These are phyloP conservation scores for Merodon equestris DNA, from an alignment of 2,888 invertebrate species.

Conservation along the genomic window DNA sequence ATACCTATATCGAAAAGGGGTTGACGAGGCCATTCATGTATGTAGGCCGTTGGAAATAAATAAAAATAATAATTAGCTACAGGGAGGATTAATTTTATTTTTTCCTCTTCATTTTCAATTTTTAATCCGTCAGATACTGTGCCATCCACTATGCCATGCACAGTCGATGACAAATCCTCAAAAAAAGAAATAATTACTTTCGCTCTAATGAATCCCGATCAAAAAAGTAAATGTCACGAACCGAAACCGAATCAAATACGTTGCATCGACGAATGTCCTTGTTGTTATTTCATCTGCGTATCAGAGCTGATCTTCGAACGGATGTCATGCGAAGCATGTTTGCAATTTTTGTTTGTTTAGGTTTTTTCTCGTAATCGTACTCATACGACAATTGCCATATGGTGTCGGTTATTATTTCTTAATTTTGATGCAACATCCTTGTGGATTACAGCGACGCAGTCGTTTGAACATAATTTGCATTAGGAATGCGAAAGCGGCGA, in stretches of 20 bases:
- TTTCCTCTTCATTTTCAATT: neutral
- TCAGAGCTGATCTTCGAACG: slow-evolving; percentile 61
- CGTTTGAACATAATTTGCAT: slow-evolving; percentile 59
- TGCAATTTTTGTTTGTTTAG: slow-evolving; percentile 53
- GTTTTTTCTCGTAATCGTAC: slow-evolving; percentile 20
- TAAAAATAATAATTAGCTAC: slow-evolving; percentile 61
- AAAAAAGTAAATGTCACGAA: slow-evolving; percentile 47
- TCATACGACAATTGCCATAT: slow-evolving; percentile 15
- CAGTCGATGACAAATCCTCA: slow-evolving; percentile 42
- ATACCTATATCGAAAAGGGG: slow-evolving; percentile 32
- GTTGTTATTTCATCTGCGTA: slow-evolving; percentile 62
- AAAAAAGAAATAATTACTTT: slow-evolving; percentile 62
- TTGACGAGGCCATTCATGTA: slow-evolving; percentile 15
- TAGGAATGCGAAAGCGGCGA: neutral
- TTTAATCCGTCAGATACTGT: too few species aligned
- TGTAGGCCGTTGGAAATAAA: slow-evolving; percentile 7
- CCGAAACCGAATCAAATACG: slow-evolving; percentile 20
- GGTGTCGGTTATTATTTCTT: slow-evolving; percentile 46
- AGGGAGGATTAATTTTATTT: slow-evolving; percentile 61
- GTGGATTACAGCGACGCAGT: slow-evolving; percentile 56
- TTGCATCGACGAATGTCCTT: slow-evolving; percentile 26
- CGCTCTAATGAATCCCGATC: slow-evolving; percentile 58
- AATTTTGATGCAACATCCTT: slow-evolving; percentile 36
- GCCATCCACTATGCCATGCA: neutral
- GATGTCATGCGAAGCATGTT: slow-evolving; percentile 24